Conservation (phyloP, 2,888 invertebrate genomes). For the Sisyra nigra region DNA sequence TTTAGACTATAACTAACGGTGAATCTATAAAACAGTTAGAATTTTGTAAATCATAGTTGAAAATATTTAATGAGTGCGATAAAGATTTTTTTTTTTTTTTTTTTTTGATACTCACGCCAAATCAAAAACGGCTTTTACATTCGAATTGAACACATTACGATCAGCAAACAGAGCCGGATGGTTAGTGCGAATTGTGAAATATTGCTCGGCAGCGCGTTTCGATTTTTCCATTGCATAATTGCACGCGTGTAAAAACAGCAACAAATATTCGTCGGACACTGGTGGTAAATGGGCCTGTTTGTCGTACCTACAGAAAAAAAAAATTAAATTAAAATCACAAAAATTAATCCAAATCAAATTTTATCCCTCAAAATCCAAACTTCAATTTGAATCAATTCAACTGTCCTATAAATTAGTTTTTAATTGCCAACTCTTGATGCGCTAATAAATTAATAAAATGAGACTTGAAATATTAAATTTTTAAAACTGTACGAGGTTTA, state of each 20-base stretch:
- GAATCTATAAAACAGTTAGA: neutral
- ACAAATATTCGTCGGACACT: constrained; percentile 43
- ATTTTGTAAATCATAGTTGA: neutral
- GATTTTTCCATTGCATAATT: constrained; percentile 30
- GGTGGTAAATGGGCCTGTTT: constrained; percentile 41
- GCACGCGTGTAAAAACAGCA: constrained; percentile 45
- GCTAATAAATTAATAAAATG: no score
- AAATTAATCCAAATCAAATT: no score
- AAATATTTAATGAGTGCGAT: neutral
- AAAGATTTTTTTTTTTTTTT: no score
- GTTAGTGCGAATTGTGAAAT: constrained; percentile 39
- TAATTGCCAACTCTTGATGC: no score
- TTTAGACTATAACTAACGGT: no score
- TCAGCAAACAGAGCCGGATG: constrained; percentile 41
- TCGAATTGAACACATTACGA: constrained; percentile 33
- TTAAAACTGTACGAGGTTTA: no score
- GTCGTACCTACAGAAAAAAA: constrained; percentile 34
- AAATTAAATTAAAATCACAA: neutral
- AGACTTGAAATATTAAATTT: no score
- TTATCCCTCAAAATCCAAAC: no score
- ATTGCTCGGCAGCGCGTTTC: constrained; percentile 30
- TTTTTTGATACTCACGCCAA: constrained; percentile 43
- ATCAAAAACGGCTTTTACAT: constrained; percentile 35
- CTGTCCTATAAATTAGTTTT: no score
- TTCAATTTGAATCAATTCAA: no score